These are phyloP conservation scores for Otocyon megalotis DNA, from an alignment of 2,113 vertebrate species.

Conservation along the genomic window DNA sequence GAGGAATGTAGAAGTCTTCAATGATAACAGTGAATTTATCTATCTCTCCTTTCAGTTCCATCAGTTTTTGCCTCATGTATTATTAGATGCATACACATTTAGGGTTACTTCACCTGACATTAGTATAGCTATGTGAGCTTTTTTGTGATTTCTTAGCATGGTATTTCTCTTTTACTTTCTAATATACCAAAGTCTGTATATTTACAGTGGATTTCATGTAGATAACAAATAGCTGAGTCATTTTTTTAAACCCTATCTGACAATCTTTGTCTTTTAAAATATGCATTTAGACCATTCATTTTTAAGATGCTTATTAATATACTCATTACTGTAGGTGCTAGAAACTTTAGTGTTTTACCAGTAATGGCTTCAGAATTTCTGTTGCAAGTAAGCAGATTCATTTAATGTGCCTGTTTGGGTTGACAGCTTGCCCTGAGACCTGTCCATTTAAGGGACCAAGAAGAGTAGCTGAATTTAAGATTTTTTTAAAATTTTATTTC, in stretches of 20 bases:
- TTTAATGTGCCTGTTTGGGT: background rate
- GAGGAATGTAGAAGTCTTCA: background rate
- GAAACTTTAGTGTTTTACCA: background rate
- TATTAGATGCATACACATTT: background rate
- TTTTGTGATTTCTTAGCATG: background rate
- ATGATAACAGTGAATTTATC: background rate
- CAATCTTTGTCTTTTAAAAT: background rate
- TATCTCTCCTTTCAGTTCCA: background rate
- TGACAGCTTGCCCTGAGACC: background rate
- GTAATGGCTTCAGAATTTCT: background rate
- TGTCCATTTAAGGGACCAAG: accelerated
- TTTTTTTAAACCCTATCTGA: background rate
- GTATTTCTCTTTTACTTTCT: background rate
- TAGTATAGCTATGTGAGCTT: background rate
- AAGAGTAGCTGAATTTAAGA: background rate
- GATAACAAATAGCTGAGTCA: background rate
- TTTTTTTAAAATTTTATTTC: background rate
- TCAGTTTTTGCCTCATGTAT: background rate
- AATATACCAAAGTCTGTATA: background rate
- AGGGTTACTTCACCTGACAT: background rate
- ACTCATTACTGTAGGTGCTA: background rate
- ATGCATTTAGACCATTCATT: background rate
- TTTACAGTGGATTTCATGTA: background rate
- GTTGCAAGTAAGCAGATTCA: background rate
- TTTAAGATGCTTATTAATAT: background rate